Percentiles rank a stretch among this genome's conserved stretches.
These are phyloP conservation scores for Ceraclea dissimilis DNA, from an alignment of 2,888 invertebrate genomes.

Conservation along the genomic window DNA sequence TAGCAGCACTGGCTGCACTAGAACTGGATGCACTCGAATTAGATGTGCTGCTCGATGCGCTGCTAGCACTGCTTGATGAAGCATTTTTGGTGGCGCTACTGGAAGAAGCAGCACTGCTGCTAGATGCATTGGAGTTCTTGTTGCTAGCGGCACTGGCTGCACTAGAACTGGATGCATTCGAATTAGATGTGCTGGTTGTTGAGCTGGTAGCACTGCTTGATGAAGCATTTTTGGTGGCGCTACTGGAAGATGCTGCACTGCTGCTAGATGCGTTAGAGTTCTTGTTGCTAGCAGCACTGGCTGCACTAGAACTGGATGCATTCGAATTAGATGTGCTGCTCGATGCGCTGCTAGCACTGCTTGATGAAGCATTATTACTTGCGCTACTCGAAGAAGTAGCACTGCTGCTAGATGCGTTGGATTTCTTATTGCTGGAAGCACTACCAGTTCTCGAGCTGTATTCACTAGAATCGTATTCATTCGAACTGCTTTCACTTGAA, in stretches of 20 bases:
- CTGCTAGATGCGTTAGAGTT: background rate
- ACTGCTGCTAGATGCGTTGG: background rate
- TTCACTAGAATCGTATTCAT: too few relatives aligned
- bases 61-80: background rate
- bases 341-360: background rate
- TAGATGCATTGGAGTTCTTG: background rate
- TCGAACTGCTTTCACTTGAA: too few relatives aligned
- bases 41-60: too few relatives aligned
- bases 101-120: background rate
- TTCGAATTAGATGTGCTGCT: background rate
- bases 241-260: background rate
- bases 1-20: too few relatives aligned
- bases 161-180: background rate
- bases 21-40: too few relatives aligned
- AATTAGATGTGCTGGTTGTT: background rate
- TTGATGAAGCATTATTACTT: background rate
- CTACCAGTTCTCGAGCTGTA: too few relatives aligned
- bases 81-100: background rate
- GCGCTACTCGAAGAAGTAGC: background rate
- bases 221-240: background rate
- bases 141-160: background rate
- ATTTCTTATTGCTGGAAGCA: background rate
- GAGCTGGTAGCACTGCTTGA: background rate
- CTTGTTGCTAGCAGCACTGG: background rate
- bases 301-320: background rate